These are phyloP conservation scores for Chunga burmeisteri DNA, from an alignment of 2,113 vertebrate species.

Conservation along the genomic window DNA sequence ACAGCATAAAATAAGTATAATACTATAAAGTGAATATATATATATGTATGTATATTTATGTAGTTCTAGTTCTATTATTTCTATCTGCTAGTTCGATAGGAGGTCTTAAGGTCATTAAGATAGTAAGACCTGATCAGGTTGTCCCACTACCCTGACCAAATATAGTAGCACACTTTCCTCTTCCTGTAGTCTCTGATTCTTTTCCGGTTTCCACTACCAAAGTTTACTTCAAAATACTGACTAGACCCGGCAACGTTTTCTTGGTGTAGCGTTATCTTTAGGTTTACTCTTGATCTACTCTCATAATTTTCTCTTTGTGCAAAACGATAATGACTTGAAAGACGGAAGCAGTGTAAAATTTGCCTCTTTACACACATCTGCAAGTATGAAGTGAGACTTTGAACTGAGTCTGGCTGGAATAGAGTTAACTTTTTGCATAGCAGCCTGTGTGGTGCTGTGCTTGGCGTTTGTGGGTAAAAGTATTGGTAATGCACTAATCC, in stretches of 20 bases:
- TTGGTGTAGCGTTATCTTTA: neutral
- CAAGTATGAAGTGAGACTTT: neutral
- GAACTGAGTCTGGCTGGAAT: neutral
- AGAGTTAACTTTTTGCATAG: neutral
- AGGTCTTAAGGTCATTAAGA: neutral
- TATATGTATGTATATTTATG: rapidly evolving
- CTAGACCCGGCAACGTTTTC: neutral
- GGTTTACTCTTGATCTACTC: neutral
- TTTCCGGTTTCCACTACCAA: neutral
- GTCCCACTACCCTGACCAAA: neutral
- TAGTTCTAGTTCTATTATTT: neutral
- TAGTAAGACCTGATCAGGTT: neutral
- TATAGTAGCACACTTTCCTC: neutral
- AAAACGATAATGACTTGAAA: neutral
- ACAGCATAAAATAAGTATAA: neutral
- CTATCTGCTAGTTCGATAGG: neutral
- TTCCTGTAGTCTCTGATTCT: neutral
- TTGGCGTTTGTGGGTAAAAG: neutral
- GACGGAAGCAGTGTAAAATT: neutral
- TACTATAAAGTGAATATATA: neutral
- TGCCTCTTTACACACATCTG: neutral
- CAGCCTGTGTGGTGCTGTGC: rapidly evolving
- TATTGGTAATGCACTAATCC: neutral
- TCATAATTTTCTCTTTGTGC: neutral
- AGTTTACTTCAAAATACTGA: neutral